Evolutionary conservation across 1,140 invertebrate species (phyloP).

Genomic region (Drosophila guanche): DNA sequence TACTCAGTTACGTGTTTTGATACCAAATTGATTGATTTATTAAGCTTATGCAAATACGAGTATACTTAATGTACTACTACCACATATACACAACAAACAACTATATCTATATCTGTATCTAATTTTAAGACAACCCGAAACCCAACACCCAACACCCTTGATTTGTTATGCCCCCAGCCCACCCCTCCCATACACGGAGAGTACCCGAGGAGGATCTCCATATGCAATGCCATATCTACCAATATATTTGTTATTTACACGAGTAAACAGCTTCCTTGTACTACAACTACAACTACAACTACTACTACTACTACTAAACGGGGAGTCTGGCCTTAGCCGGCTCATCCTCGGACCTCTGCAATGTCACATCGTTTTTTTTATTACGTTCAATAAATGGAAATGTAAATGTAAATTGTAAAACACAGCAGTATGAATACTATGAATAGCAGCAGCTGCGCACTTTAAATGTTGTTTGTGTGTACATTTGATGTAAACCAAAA

Average conservation of each 20-base stretch:
- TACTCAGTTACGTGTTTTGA: conserved; percentile 49
- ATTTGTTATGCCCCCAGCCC: conserved; percentile 32
- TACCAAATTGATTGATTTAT: conserved; percentile 69
- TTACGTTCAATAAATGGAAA: conserved; percentile 51
- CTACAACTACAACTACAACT: too few species aligned
- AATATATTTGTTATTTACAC: too few species aligned
- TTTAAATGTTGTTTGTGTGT: conserved; percentile 50
- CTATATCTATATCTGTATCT: conserved; percentile 14
- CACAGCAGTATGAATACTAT: background rate
- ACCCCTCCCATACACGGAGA: too few species aligned
- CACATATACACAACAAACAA: conserved; percentile 5
- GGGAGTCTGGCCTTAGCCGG: conserved; percentile 6
- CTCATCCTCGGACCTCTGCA: conserved; percentile 11
- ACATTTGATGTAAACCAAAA: background rate
- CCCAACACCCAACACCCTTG: background rate
- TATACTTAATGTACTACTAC: conserved; percentile 16
- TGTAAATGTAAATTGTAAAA: conserved; percentile 25
- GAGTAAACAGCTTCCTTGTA: too few species aligned
- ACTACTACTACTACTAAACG: too few species aligned
- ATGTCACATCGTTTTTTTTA: conserved; percentile 44
- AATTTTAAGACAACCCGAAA: conserved; percentile 16
- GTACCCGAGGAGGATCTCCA: background rate
- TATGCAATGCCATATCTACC: conserved; percentile 26
- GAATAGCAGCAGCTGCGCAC: conserved; percentile 25
- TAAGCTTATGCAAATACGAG: conserved; percentile 34